Conservation (phyloP, 2,797 vertebrate species). For the Monodelphis domestica region DNA sequence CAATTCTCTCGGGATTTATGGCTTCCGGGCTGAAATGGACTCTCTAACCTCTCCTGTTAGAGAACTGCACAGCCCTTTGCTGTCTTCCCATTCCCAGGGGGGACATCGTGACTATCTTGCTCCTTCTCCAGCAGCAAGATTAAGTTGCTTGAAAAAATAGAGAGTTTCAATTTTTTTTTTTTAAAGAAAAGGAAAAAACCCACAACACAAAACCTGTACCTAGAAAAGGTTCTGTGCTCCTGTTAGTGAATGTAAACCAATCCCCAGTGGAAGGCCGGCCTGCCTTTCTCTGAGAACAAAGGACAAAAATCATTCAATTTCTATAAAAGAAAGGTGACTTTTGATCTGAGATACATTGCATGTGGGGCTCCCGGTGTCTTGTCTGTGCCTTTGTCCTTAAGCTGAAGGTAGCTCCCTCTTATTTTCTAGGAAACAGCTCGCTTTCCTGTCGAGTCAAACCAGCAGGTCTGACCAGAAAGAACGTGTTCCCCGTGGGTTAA, state of each 20-base stretch:
- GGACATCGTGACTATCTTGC: not conserved
- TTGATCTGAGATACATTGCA: constrained; percentile 14
- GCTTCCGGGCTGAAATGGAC: not conserved
- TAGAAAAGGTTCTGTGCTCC: not conserved
- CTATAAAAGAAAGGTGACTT: constrained; percentile 40
- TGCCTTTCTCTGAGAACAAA: constrained; percentile 36
- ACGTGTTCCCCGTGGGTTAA: constrained; percentile 48
- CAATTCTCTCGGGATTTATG: not conserved
- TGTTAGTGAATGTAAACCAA: not conserved
- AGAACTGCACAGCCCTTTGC: not conserved
- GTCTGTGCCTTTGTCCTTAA: not conserved
- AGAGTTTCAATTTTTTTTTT: not conserved
- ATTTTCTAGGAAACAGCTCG: constrained; percentile 33
- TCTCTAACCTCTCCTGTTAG: not conserved
- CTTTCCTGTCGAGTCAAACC: constrained; percentile 32
- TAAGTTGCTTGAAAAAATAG: constrained; percentile 50
- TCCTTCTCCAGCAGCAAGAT: constrained; percentile 59
- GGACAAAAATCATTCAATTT: not conserved
- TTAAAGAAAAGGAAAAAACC: not conserved
- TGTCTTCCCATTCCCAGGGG: not conserved
- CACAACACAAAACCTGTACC: not conserved
- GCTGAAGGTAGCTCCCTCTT: not conserved
- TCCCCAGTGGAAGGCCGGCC: not conserved
- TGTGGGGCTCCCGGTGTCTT: not conserved
- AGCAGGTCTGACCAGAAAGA: constrained; percentile 54